Conservation (phyloP, 37 sponge, comb jelly and placozoan species). For the Lycopodina hypogea region DNA sequence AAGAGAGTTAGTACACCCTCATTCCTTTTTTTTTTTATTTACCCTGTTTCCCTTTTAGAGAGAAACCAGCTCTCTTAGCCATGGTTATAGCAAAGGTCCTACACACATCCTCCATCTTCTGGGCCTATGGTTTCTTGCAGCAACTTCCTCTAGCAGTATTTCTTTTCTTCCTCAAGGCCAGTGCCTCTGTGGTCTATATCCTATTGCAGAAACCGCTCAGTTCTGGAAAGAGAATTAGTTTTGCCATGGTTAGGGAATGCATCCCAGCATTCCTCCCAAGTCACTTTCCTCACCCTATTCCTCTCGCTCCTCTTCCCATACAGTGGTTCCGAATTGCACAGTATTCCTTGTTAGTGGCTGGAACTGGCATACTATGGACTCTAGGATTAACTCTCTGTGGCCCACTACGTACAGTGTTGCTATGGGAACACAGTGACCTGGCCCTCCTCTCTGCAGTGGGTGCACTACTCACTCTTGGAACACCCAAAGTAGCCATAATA, state of each 20-base stretch:
- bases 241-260: slow-evolving; percentile 22
- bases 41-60: slow-evolving; percentile 27
- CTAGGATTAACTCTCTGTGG: slow-evolving; percentile 82
- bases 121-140: slow-evolving; percentile 57
- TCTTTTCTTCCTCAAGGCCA: slow-evolving; percentile 56
- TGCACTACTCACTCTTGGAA: slow-evolving; percentile 30
- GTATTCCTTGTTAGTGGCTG: slow-evolving; percentile 48
- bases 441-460: slow-evolving; percentile 72
- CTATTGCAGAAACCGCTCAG: slow-evolving; percentile 72
- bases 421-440: slow-evolving; percentile 85
- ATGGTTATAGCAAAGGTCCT: slow-evolving; percentile 37
- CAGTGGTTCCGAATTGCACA: slow-evolving; percentile 68
- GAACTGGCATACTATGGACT: slow-evolving; percentile 65
- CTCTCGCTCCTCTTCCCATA: neutral
- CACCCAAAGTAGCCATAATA: slow-evolving; percentile 55
- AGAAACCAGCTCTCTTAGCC: slow-evolving; percentile 33
- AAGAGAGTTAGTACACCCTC: too few species aligned
- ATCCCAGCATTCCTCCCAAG: neutral
- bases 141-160: slow-evolving; percentile 58
- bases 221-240: slow-evolving; percentile 64
- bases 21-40: neutral
- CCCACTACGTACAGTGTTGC: slow-evolving; percentile 71
- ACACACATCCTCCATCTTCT: slow-evolving; percentile 44
- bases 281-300: neutral
- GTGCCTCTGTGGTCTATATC: slow-evolving; percentile 31